Evolutionary conservation across 2,113 vertebrate genomes (phyloP), one percentile per base, ranked within the genome.

Genomic region (Lagopus muta): DNA sequence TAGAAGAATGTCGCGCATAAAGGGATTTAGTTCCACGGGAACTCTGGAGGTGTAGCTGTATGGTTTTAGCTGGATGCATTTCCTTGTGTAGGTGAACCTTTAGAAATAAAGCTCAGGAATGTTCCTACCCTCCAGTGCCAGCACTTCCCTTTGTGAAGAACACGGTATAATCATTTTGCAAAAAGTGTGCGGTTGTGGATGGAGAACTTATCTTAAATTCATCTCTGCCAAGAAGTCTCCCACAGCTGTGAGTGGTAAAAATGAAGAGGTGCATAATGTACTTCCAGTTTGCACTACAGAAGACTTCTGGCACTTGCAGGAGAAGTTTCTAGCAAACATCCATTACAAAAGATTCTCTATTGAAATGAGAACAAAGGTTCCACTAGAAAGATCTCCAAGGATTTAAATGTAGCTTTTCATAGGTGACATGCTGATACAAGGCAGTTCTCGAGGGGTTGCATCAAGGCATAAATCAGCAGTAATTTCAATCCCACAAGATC

Each of bases 381-480:
- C 62, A 73, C 66, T 90, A 61, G 61, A 92, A 89, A 94, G 77
- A 92, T 93, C 95, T 95, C 95, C 8, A 17, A 93, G 94, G 92
- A 96, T 90, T 97, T 86, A 61, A 13, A 84, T 75, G 77, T 92
- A 83, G 88, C 91, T 89, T 93, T 96, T 79, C 95, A 81, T 40
- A 89, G 94, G 92, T 95, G 88, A 87, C 92, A 88, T 88, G 93
- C 83, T 96, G 90, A 70, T 95, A 94, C 82, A 92, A 96, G 89
- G 52, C 61, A 62, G 61, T 93, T 91, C 79, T 97, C 82, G 0
- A 89, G 91, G 79, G 73, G 28, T 75, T 82, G 69, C 80, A 65
- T 70, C 89, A 95, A 97, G 80, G 66, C 83, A 87, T 70, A 96
- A 66, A 95, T 65, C 78, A 92, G 69, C 34, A 86, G 92, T 94